Evolutionary conservation across 2,113 vertebrate genomes (phyloP).

Genomic region (Mustela lutreola): DNA sequence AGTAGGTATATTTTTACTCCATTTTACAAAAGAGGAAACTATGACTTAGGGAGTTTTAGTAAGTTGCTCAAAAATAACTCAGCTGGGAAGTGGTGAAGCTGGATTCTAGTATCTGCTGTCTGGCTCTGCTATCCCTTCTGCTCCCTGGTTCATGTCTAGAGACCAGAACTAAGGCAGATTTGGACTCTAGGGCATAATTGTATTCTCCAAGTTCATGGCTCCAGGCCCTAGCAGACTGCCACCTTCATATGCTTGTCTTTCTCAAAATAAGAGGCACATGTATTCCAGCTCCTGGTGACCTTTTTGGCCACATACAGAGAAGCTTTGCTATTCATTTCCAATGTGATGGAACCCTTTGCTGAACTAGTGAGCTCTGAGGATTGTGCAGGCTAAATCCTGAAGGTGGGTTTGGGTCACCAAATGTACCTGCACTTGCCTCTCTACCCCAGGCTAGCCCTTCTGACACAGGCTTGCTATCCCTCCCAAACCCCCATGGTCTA

Average conservation of each 20-base stretch:
- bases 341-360: not conserved
- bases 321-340: not conserved
- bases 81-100: not conserved
- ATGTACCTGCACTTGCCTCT: not conserved
- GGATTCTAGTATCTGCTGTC: not conserved
- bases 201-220: not conserved
- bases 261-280: not conserved
- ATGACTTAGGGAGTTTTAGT: conserved; percentile 9
- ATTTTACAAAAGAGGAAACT: conserved; percentile 56
- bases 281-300: not conserved
- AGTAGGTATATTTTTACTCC: not conserved
- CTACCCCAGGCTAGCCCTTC: not conserved
- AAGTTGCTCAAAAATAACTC: conserved; percentile 8
- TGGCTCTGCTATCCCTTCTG: not conserved
- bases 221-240: not conserved
- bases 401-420: not conserved
- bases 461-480: not conserved
- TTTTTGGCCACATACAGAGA: not conserved
- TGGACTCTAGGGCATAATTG: not conserved
- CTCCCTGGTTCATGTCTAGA: not conserved
- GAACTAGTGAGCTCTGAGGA: not conserved
- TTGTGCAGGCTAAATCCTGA: not conserved
- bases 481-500: not conserved
- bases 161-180: not conserved
- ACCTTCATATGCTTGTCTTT: not conserved